Base-by-base conservation (phyloP, 2,888 invertebrate species). In the Metacarcinus magister region DNA sequence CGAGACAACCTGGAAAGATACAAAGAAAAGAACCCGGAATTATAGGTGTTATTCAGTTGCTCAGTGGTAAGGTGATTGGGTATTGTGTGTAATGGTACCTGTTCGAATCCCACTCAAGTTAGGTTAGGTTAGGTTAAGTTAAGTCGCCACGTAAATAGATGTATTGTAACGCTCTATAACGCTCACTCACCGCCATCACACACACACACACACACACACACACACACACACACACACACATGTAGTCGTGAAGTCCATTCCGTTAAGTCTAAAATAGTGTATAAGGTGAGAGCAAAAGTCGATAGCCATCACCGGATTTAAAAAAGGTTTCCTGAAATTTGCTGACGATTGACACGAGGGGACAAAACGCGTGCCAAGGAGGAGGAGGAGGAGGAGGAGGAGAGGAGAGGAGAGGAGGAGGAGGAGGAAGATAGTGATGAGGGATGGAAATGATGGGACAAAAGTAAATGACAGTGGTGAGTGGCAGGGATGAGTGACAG, bases 1-100 rank as follows among this genome's bases (percentile, higher is more conserved):
- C 94, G 75, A 8, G 94, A 92, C 92, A 96, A 44, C 82, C 96
- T 8, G 19, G n/a, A 39, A 5, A 82, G 23, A 94, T 23, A 60
- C n/a, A 19, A 43, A 16, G 43, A 92, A 19, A n/a, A 13, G 3
- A 5, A n/a, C 19, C n/a, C 0, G 16, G 2, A 0, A 32, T 39
- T 8, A 8, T 90, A 4, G 16, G n/a, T 89, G 16, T 39, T 54
- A 2, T 16, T 5, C 16, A 3, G 16, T 8, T 13, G 13, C 19
- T 54, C 19, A 13, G 0, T 10, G 54, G 54, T 54, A 19, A 2
- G 0, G 10, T 54, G 39, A 39, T 39, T 39, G 39, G 39, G 39
- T 39, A 39, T 39, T 39, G 39, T 39, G 39, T 39, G 39, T 39
- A 39, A 39, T 39, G 39, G n/a, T n/a, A n/a, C n/a, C n/a, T 39